Percentiles rank a stretch among this genome's conserved stretches.
phyloP scores from a whole-genome alignment of 92 coral and sea anemone species.

The Virgularia gustaviana region DNA sequence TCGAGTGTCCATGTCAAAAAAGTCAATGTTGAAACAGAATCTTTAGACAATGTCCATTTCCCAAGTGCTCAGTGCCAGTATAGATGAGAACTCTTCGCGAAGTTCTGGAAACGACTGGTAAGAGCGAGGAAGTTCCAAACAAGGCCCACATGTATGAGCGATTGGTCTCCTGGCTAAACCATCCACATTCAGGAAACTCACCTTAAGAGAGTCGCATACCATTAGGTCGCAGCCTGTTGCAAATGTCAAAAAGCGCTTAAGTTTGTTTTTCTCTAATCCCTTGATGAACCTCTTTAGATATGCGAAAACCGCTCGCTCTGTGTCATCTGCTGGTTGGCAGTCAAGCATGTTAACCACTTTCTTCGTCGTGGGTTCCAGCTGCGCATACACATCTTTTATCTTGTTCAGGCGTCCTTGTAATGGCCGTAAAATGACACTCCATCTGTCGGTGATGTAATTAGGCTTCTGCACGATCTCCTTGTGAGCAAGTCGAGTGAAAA shows the following conservation, averaged over 20 bases:
- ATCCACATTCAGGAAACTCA: background rate
- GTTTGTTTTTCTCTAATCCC: conserved; percentile 16
- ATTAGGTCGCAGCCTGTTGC: conserved; percentile 25
- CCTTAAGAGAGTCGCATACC: conserved; percentile 6
- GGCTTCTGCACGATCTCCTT: conserved; percentile 20
- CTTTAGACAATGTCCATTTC: conserved; percentile 12
- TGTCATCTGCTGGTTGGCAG: background rate
- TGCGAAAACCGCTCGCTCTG: conserved; percentile 1
- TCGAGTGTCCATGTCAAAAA: too few species aligned
- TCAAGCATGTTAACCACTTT: conserved; percentile 2
- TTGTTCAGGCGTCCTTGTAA: background rate
- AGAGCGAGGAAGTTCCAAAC: conserved; percentile 12
- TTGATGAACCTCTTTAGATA: conserved; percentile 23
- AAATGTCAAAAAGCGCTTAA: conserved; percentile 1
- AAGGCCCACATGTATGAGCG: conserved; percentile 23
- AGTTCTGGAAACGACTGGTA: conserved; percentile 27
- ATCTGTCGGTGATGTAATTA: background rate
- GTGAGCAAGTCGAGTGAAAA: conserved; percentile 1
- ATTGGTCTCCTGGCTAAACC: conserved; percentile 28
- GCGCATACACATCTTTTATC: background rate
- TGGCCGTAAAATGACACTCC: background rate
- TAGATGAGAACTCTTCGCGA: conserved; percentile 20
- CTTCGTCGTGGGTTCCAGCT: conserved; percentile 7
- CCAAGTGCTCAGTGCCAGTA: conserved; percentile 1
- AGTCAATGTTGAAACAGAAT: too few species aligned